Conservation (phyloP, 2,797 vertebrate species). For the Cheirogaleus major region DNA sequence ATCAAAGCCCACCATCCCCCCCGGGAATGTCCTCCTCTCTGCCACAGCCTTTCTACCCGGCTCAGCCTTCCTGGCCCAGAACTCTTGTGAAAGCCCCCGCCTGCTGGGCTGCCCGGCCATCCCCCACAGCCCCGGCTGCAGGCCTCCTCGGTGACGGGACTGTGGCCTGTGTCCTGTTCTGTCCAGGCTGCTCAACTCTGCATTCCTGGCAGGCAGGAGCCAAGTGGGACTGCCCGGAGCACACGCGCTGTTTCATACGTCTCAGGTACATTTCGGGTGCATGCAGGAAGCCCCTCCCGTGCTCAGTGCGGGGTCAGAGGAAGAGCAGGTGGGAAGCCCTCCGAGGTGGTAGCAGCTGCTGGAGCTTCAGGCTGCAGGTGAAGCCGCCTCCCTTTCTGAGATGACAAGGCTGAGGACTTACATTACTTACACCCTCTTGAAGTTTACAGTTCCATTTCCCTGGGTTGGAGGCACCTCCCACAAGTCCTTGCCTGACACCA, state of each 20-base stretch:
- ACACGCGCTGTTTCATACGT: fast-evolving
- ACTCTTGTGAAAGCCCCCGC: neutral
- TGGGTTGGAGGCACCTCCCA: neutral
- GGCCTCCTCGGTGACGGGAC: neutral
- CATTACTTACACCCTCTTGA: neutral
- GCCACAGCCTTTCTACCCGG: neutral
- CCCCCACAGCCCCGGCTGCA: neutral
- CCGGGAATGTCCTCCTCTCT: fast-evolving
- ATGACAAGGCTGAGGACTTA: neutral
- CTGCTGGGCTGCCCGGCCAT: neutral
- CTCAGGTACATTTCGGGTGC: neutral
- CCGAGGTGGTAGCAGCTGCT: too few species aligned
- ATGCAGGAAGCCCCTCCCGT: fast-evolving
- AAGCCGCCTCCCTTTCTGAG: neutral
- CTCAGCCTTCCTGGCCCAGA: neutral
- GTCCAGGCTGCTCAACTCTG: neutral
- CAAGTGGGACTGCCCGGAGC: neutral
- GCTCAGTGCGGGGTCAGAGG: neutral
- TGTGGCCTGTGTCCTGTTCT: neutral
- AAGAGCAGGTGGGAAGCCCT: neutral
- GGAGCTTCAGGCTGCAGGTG: neutral
- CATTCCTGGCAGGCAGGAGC: neutral
- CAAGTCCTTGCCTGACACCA: neutral
- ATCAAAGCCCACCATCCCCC: neutral
- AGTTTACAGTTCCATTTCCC: fast-evolving